Evolutionary conservation across 2,888 invertebrate genomes (phyloP).

Genomic region (Phaonia tiefii): DNA sequence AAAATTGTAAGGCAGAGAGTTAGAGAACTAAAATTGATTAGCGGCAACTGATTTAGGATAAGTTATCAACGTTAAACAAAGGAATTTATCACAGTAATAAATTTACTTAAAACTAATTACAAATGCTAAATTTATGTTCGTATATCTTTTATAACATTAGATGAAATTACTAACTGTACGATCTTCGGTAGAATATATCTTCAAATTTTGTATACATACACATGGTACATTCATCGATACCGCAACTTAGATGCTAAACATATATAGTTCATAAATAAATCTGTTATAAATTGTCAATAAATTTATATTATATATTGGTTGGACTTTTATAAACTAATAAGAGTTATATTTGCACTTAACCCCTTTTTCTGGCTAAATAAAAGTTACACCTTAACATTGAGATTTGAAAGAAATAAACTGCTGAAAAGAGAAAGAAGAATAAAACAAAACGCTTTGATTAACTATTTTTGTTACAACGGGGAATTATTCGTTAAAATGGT

Average conservation of each 20-base stretch:
- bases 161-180: too few relatives aligned
- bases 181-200: too few relatives aligned
- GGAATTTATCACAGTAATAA: slow-evolving; percentile 69
- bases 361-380: slow-evolving; percentile 47
- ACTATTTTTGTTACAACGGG: too few relatives aligned
- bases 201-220: too few relatives aligned
- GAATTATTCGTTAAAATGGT: too few relatives aligned
- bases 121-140: not conserved
- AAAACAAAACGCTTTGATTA: too few relatives aligned
- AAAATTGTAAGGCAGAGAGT: slow-evolving; percentile 3
- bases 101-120: slow-evolving; percentile 65
- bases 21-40: not conserved
- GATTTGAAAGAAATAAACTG: not conserved
- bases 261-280: not conserved
- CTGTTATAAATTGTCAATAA: slow-evolving; percentile 27
- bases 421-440: slow-evolving; percentile 39
- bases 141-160: too few relatives aligned
- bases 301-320: slow-evolving; percentile 11
- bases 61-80: slow-evolving; percentile 8
- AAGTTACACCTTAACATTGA: too few relatives aligned
- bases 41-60: not conserved
- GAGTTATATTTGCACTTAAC: slow-evolving; percentile 64
- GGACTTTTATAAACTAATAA: slow-evolving; percentile 27
- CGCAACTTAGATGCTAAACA: too few relatives aligned
- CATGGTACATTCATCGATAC: too few relatives aligned